These are phyloP conservation scores for Trilocha varians DNA, from an alignment of 2,888 invertebrate genomes.

Conservation along the genomic window DNA sequence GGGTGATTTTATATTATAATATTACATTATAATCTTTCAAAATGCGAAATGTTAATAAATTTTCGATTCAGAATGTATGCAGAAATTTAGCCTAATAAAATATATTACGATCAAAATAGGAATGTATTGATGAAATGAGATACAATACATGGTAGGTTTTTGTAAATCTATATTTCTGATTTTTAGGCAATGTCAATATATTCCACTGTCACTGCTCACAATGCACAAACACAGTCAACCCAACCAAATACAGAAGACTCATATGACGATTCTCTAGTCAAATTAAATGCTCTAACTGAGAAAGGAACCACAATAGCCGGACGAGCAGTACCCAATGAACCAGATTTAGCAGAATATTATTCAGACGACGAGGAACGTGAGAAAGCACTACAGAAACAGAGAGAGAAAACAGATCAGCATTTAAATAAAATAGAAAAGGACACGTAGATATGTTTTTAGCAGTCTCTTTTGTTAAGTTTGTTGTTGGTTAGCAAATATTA, in stretches of 20 bases:
- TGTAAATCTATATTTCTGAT: background rate
- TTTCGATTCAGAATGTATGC: too few species aligned
- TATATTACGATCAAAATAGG: too few species aligned
- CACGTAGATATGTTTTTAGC: constrained; percentile 37
- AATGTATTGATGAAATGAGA: too few species aligned
- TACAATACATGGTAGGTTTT: background rate
- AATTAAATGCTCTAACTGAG: constrained; percentile 41
- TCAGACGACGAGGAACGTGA: constrained; percentile 68
- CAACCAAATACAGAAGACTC: constrained; percentile 28
- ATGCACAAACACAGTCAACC: constrained; percentile 25
- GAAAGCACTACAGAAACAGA: constrained; percentile 47
- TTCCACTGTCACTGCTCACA: constrained; percentile 65
- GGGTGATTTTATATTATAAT: too few species aligned
- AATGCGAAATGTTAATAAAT: too few species aligned
- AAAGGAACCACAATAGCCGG: constrained; percentile 50
- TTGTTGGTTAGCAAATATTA: background rate
- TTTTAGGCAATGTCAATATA: constrained; percentile 76
- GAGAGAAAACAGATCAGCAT: constrained; percentile 44
- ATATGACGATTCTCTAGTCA: constrained; percentile 46
- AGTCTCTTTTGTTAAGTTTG: constrained; percentile 29
- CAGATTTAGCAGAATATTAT: constrained; percentile 60
- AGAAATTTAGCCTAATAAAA: too few species aligned
- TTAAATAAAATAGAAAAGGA: constrained; percentile 49
- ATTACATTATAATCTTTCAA: too few species aligned
- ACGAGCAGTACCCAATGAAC: constrained; percentile 33